A percentile compares a stretch with the other conserved stretches of the same genome.
These are phyloP conservation scores for Cryptops parisi DNA, from an alignment of 2,888 invertebrate genomes.

Conservation along the genomic window DNA sequence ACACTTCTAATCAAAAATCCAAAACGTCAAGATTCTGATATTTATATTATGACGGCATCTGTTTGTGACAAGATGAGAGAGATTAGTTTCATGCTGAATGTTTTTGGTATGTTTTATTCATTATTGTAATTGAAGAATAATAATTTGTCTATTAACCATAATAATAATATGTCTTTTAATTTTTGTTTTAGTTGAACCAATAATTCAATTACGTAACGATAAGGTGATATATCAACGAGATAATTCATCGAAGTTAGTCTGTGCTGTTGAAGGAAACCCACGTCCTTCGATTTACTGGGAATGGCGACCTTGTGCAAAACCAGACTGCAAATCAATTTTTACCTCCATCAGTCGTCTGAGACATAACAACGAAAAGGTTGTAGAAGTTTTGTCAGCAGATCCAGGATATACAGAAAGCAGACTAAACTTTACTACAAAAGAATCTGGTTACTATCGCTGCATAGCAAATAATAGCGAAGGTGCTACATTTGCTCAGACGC, in stretches of 20 bases:
- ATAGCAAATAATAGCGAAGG: constrained; percentile 10
- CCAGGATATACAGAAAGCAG: constrained; percentile 3
- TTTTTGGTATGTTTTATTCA: constrained; percentile 14
- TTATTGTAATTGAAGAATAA: not conserved
- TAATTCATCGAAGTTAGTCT: not conserved
- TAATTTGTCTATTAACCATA: too few relatives aligned
- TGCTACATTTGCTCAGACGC: not conserved
- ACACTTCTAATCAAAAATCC: constrained; percentile 15
- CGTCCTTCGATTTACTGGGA: constrained; percentile 12
- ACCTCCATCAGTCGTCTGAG: not conserved
- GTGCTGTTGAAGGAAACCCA: constrained; percentile 14
- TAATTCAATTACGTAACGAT: not conserved
- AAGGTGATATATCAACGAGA: constrained; percentile 1
- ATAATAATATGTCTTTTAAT: too few relatives aligned
- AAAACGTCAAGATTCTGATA: constrained; percentile 8
- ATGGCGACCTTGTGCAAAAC: constrained; percentile 4
- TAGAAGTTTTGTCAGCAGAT: not conserved
- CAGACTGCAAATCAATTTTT: constrained; percentile 6
- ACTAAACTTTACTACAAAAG: constrained; percentile 5
- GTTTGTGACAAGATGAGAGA: constrained; percentile 8
- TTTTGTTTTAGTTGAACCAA: constrained; percentile 6
- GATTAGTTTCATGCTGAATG: constrained; percentile 9
- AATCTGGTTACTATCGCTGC: constrained; percentile 15
- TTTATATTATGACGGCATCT: constrained; percentile 12
- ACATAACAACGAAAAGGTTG: not conserved